Percentiles rank a stretch among this genome's conserved stretches.
Evolutionary conservation across 2,888 invertebrate genomes (phyloP).

Genomic region (Boloria euphrosyne): DNA sequence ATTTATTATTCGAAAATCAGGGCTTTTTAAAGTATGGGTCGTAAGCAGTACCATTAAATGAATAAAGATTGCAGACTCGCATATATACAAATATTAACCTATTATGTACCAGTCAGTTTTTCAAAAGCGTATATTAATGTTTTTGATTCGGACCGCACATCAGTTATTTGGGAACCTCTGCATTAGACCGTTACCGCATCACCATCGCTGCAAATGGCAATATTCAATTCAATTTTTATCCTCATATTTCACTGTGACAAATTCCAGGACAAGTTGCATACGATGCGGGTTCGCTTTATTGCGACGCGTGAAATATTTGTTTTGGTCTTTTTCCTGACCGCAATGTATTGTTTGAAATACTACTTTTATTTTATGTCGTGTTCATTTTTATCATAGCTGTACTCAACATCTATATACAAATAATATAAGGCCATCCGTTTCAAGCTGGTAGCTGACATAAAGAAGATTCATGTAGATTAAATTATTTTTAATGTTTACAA

Average conservation of each 20-base stretch:
- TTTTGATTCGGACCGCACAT: neutral
- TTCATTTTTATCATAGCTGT: neutral
- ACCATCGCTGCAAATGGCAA: slow-evolving; percentile 64
- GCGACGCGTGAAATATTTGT: slow-evolving; percentile 37
- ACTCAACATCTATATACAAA: too few species aligned
- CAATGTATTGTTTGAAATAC: slow-evolving; percentile 46
- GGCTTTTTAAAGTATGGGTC: neutral
- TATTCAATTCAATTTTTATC: slow-evolving; percentile 60
- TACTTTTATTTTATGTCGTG: slow-evolving; percentile 2
- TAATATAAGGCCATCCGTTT: too few species aligned
- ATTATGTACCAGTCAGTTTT: too few species aligned
- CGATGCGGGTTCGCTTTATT: slow-evolving; percentile 60
- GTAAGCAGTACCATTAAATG: neutral
- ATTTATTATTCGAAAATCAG: slow-evolving; percentile 68
- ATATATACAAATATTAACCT: too few species aligned
- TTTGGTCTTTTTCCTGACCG: slow-evolving; percentile 43
- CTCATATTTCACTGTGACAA: slow-evolving; percentile 70
- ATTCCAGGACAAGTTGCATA: slow-evolving; percentile 50
- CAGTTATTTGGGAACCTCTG: slow-evolving; percentile 28
- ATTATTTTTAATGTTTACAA: too few species aligned
- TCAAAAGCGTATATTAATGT: neutral
- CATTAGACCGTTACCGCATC: slow-evolving; percentile 46
- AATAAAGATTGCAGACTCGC: too few species aligned
- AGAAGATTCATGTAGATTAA: too few species aligned
- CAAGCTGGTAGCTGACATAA: too few species aligned